Evolutionary conservation across 2,113 vertebrate genomes (phyloP).

Genomic region (Orientallactaga bullata): DNA sequence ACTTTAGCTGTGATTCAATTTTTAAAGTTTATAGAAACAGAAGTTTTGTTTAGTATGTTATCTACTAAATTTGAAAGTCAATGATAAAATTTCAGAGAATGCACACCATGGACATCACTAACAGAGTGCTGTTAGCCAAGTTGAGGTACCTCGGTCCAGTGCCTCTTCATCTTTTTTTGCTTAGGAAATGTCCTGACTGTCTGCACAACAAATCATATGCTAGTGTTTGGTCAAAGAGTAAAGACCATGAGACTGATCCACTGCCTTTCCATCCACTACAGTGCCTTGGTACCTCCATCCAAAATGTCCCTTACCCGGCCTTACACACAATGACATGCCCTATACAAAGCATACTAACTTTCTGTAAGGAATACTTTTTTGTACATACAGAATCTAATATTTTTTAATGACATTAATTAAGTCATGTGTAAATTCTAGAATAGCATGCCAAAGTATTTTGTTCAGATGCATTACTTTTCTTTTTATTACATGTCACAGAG

Average conservation of each 20-base stretch:
- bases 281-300: not conserved
- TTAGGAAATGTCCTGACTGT: not conserved
- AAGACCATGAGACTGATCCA: not conserved
- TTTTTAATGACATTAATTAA: not conserved
- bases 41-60: not conserved
- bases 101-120: not conserved
- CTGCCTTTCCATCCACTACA: not conserved
- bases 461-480: not conserved
- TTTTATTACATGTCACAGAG: not conserved
- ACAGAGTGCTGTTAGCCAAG: not conserved
- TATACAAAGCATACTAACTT: not conserved
- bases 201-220: not conserved
- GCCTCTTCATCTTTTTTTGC: not conserved
- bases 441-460: not conserved
- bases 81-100: slow-evolving; percentile 23
- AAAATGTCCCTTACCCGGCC: not conserved
- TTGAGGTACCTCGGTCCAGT: not conserved
- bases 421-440: not conserved
- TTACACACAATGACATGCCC: not conserved
- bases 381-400: not conserved
- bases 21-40: not conserved
- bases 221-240: not conserved
- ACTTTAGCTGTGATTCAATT: too few relatives aligned
- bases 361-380: not conserved
- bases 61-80: slow-evolving; percentile 26